Evolutionary conservation across 2,888 invertebrate genomes (phyloP).

Genomic region (Helobdella robusta): DNA sequence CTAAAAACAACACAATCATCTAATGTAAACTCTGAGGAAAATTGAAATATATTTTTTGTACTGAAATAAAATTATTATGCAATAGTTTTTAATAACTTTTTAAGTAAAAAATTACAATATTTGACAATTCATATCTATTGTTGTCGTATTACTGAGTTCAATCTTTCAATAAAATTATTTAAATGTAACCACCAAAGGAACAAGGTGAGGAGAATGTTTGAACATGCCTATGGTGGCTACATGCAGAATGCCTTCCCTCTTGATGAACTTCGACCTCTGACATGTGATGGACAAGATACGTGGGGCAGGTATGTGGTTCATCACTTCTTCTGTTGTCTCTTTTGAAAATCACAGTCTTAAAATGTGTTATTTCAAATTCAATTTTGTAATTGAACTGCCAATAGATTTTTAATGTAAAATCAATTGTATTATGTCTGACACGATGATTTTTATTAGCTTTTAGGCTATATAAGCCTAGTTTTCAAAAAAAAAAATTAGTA

Average conservation of each 20-base stretch:
- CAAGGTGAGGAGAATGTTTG: slow-evolving; percentile 86
- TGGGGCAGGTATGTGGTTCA: slow-evolving; percentile 78
- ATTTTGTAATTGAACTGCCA: neutral
- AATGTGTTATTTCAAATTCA: neutral
- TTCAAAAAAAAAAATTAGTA: slow-evolving; percentile 4
- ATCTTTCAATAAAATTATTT: neutral
- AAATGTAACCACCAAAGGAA: slow-evolving; percentile 59
- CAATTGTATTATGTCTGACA: neutral
- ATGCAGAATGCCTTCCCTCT: slow-evolving; percentile 84
- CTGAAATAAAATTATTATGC: neutral
- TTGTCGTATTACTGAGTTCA: neutral
- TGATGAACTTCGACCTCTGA: slow-evolving; percentile 86
- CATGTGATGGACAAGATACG: slow-evolving; percentile 78
- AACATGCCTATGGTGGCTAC: slow-evolving; percentile 94
- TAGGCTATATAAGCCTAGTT: neutral
- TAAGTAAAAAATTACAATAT: too few species aligned
- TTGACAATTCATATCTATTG: neutral
- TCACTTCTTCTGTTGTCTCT: slow-evolving; percentile 73
- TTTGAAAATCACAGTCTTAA: slow-evolving; percentile 68
- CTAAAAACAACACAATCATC: too few species aligned
- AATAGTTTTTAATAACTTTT: too few species aligned
- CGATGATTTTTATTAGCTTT: neutral
- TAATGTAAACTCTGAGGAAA: too few species aligned
- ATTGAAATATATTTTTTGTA: too few species aligned
- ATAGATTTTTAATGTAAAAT: neutral